Conservation (phyloP, 2,797 vertebrate species). For the Poecile montanus region DNA sequence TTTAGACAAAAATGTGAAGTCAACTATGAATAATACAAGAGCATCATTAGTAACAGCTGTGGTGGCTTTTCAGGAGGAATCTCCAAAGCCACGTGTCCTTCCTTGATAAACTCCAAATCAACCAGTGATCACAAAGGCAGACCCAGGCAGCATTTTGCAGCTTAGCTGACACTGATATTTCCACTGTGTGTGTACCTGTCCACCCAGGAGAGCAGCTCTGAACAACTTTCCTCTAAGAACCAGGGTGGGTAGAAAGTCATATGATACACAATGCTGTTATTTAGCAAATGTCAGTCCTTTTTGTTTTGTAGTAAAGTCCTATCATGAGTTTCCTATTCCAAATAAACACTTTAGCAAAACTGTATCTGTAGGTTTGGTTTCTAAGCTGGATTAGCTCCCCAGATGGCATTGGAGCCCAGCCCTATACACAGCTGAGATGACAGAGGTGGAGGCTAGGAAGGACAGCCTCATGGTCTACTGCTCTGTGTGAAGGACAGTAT, state of each 20-base stretch:
- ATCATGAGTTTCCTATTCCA: neutral
- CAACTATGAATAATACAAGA: neutral
- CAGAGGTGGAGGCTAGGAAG: neutral
- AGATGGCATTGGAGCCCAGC: rapidly evolving
- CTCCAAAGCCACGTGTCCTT: neutral
- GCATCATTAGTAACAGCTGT: neutral
- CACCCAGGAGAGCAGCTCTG: neutral
- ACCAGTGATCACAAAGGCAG: neutral
- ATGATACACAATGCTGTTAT: neutral
- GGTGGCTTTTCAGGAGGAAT: neutral
- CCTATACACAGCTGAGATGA: rapidly evolving
- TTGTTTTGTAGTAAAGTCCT: neutral
- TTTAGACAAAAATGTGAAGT: neutral
- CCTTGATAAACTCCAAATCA: neutral
- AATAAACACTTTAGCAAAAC: neutral
- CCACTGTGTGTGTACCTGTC: too few relatives aligned
- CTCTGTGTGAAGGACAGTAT: neutral
- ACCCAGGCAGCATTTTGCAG: rapidly evolving
- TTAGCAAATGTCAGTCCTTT: neutral
- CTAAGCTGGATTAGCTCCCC: neutral
- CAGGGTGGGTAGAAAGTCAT: neutral
- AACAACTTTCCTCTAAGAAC: neutral
- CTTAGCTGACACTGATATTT: rapidly evolving
- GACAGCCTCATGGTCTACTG: neutral
- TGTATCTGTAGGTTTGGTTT: neutral